Evolutionary conservation across 2,797 vertebrate species (phyloP).

Genomic region (Catostomus latipinnis): DNA sequence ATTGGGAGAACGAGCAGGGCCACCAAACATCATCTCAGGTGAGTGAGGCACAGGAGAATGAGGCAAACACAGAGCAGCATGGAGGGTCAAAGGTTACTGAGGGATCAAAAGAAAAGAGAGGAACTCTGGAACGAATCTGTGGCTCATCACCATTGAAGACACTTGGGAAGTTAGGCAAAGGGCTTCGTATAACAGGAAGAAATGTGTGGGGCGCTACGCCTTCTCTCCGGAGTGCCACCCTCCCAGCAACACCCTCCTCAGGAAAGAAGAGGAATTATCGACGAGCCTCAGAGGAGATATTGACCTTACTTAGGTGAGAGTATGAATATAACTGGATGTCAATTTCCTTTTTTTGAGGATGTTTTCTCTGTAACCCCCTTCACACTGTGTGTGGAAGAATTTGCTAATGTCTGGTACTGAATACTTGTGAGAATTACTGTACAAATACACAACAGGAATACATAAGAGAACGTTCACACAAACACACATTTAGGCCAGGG

Average conservation of each 20-base stretch:
- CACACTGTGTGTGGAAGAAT: neutral
- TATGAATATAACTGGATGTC: neutral
- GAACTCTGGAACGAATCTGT: constrained; percentile 80
- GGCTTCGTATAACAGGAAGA: constrained; percentile 78
- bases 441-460: neutral
- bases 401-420: no score
- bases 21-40: constrained; percentile 69
- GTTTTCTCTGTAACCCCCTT: neutral
- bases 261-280: constrained; percentile 78
- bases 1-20: constrained; percentile 57
- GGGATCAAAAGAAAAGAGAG: constrained; percentile 69
- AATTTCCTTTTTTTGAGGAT: neutral
- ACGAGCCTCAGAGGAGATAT: constrained; percentile 87
- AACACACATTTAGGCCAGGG: no score
- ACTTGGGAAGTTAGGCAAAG: constrained; percentile 81
- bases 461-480: no score
- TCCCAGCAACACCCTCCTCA: constrained; percentile 69
- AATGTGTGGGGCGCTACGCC: constrained; percentile 74
- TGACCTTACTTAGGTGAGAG: constrained; percentile 64
- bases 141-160: constrained; percentile 81
- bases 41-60: constrained; percentile 81
- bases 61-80: constrained; percentile 75
- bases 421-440: no score
- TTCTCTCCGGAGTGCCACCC: constrained; percentile 68
- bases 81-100: constrained; percentile 69